Conservation (phyloP, 2,113 vertebrate genomes). For the Perccottus glenii region DNA sequence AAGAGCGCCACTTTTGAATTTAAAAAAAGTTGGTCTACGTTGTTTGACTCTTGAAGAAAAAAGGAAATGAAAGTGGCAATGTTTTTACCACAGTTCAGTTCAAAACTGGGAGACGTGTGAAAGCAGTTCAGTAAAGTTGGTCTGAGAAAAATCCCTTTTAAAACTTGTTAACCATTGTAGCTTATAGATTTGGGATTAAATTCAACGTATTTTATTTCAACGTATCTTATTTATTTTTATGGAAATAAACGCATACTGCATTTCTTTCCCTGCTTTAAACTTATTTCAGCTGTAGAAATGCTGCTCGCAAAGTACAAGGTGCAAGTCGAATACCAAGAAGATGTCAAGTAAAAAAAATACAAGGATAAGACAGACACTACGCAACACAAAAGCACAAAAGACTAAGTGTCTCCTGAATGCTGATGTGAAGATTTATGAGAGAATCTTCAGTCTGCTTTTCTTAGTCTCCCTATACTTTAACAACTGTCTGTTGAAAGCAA, state of each 20-base stretch:
- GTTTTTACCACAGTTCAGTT: slow-evolving; percentile 7
- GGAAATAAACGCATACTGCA: neutral
- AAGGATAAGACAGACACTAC: slow-evolving; percentile 6
- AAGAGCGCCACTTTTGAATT: slow-evolving; percentile 73
- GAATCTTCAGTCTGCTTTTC: slow-evolving; percentile 1
- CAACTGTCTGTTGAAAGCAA: slow-evolving; percentile 32
- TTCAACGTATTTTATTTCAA: too few relatives aligned
- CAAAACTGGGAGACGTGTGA: neutral
- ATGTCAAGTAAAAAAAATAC: slow-evolving; percentile 15
- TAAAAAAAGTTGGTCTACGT: neutral
- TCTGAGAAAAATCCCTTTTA: neutral
- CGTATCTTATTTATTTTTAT: neutral
- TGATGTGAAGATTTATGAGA: slow-evolving; percentile 15
- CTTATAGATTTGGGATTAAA: neutral
- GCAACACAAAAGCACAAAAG: slow-evolving; percentile 14
- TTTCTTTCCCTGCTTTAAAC: neutral
- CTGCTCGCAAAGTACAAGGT: neutral
- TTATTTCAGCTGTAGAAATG: neutral
- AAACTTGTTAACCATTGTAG: neutral
- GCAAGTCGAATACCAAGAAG: neutral
- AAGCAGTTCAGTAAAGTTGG: neutral
- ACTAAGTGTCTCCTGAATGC: slow-evolving; percentile 4
- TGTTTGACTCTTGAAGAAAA: slow-evolving; percentile 52
- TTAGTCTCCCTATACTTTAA: neutral
- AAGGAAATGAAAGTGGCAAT: slow-evolving; percentile 58